These are phyloP conservation scores for Mythimna pallens DNA, from an alignment of 2,888 invertebrate species.

Conservation along the genomic window DNA sequence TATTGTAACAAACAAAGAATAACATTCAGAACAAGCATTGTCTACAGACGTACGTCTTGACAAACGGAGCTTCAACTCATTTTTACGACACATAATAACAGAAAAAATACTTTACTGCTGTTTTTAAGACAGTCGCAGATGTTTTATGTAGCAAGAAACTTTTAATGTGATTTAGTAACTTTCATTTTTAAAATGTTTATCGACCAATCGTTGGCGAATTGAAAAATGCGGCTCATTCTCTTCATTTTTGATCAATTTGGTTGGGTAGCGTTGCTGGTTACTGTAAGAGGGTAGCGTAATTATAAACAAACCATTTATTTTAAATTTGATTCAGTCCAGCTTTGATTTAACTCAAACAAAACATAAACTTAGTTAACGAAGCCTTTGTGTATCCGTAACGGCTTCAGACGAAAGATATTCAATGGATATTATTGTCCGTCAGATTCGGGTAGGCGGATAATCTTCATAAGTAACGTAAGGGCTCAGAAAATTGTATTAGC, in stretches of 20 bases:
- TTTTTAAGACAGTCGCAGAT: conserved; percentile 9
- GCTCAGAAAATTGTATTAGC: conserved; percentile 67
- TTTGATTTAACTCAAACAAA: conserved; percentile 26
- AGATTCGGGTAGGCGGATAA: conserved; percentile 39
- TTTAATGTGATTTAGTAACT: not conserved
- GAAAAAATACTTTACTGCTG: not conserved
- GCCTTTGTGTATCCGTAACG: conserved; percentile 29
- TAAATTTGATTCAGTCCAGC: not conserved
- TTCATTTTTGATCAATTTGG: not conserved
- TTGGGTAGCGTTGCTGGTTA: not conserved
- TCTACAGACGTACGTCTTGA: conserved; percentile 56
- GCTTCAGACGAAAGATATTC: conserved; percentile 36
- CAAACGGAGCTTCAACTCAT: conserved; percentile 22
- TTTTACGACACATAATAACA: conserved; percentile 35
- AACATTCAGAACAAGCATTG: conserved; percentile 53
- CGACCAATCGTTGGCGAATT: not conserved
- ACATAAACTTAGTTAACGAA: conserved; percentile 43
- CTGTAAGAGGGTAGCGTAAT: not conserved
- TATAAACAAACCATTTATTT: conserved; percentile 12
- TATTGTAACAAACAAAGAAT: conserved; percentile 34
- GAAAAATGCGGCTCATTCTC: not conserved
- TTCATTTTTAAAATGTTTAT: not conserved
- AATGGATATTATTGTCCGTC: conserved; percentile 36
- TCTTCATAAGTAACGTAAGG: conserved; percentile 52
- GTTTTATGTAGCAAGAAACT: not conserved